A percentile compares a stretch with the other conserved stretches of the same genome.
Conservation (phyloP, 2,113 vertebrate genomes). For the Muscicapa adusta region DNA sequence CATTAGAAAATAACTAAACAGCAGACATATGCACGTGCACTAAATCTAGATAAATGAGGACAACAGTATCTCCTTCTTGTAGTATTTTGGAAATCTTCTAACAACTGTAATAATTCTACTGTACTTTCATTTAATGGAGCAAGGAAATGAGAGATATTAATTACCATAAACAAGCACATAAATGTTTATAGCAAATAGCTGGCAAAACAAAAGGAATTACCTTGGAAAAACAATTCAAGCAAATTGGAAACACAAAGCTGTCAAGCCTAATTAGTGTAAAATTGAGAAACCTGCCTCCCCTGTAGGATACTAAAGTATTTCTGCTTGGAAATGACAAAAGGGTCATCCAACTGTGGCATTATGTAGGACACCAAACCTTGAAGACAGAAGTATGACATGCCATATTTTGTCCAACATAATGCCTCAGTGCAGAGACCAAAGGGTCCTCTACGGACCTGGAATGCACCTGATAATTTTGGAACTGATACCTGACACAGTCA, state of each 20-base stretch:
- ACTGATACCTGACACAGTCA: slow-evolving; percentile 33
- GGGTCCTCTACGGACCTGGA: neutral
- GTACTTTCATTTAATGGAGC: neutral
- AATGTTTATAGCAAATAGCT: neutral
- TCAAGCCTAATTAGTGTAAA: slow-evolving; percentile 52
- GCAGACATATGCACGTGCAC: neutral
- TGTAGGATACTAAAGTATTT: neutral
- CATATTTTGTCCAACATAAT: slow-evolving; percentile 35
- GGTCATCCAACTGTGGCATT: neutral
- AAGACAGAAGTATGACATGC: slow-evolving; percentile 34
- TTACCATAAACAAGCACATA: slow-evolving; percentile 42
- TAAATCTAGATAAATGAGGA: slow-evolving; percentile 36
- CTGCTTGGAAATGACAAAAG: slow-evolving; percentile 30
- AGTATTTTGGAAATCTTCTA: slow-evolving; percentile 2
- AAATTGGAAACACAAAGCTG: slow-evolving; percentile 27
- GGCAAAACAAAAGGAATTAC: slow-evolving; percentile 19
- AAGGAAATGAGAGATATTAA: slow-evolving; percentile 40
- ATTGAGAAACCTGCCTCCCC: neutral
- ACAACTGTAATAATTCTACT: neutral
- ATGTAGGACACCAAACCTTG: neutral
- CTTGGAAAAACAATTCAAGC: slow-evolving; percentile 27
- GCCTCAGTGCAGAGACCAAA: slow-evolving; percentile 4
- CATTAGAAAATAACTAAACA: slow-evolving; percentile 15
- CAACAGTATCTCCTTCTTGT: neutral
- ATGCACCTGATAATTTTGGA: slow-evolving; percentile 45